Evolutionary conservation across 2,113 vertebrate species (phyloP).

Genomic region (Muntiacus muntjak): DNA sequence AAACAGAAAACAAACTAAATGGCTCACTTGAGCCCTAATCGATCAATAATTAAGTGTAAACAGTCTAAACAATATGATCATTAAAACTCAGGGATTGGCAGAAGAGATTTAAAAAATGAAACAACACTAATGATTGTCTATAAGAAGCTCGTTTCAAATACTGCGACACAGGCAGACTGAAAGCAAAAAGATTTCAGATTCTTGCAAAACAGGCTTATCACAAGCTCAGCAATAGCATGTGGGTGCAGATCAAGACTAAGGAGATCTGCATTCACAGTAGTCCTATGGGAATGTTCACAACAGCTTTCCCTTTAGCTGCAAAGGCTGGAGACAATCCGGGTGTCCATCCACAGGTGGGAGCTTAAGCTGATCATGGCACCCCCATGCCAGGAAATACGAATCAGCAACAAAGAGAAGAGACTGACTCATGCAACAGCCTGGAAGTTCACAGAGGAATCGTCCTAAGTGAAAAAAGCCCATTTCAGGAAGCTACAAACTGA

Average conservation of each 20-base stretch:
- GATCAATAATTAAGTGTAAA: not conserved
- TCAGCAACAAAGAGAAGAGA: rapidly evolving
- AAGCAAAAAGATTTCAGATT: not conserved
- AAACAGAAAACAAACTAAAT: not conserved
- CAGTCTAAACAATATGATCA: not conserved
- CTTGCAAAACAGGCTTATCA: not conserved
- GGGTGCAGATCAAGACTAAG: not conserved
- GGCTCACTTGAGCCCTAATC: not conserved
- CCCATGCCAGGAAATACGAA: rapidly evolving
- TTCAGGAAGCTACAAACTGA: rapidly evolving
- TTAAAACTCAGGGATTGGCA: not conserved
- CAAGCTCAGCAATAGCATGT: rapidly evolving
- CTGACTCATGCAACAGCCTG: rapidly evolving
- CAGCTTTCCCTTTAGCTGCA: not conserved
- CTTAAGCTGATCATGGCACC: rapidly evolving
- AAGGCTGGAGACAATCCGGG: too few species aligned
- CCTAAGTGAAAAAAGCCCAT: not conserved
- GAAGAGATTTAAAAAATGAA: not conserved
- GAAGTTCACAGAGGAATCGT: too few species aligned
- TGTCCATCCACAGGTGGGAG: not conserved
- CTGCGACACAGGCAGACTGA: rapidly evolving
- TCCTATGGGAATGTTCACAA: rapidly evolving
- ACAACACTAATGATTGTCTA: rapidly evolving
- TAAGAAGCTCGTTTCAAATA: too few species aligned
- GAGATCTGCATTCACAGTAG: too few species aligned